phyloP scores from a whole-genome alignment of 2,113 vertebrate species.

The Gasterosteus nipponicus region DNA sequence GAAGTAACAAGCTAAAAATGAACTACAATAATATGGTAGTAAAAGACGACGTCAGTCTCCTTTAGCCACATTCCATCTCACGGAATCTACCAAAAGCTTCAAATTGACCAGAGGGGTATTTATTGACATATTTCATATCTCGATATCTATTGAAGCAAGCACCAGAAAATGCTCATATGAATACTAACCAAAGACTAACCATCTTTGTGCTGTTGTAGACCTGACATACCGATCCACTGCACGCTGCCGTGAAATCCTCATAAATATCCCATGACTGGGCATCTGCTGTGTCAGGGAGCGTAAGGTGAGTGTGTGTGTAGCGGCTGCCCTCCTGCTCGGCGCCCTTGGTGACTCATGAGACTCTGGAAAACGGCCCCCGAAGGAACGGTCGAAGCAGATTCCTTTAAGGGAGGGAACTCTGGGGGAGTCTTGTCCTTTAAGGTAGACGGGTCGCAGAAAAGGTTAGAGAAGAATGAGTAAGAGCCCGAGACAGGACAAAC shows the following conservation, averaged over 20 bases:
- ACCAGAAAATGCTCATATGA: neutral
- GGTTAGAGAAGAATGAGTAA: slow-evolving; percentile 34
- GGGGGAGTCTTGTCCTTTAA: slow-evolving; percentile 19
- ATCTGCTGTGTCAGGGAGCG: slow-evolving; percentile 19
- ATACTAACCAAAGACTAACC: too few species aligned
- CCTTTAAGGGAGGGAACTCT: slow-evolving; percentile 17
- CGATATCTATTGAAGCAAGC: neutral
- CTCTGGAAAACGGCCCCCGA: neutral
- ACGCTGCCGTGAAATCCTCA: slow-evolving; percentile 13
- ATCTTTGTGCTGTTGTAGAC: slow-evolving; percentile 4
- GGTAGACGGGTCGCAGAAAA: slow-evolving; percentile 5
- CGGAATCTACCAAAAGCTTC: neutral
- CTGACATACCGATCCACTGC: neutral
- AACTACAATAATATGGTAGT: too few species aligned
- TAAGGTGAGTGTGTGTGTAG: slow-evolving; percentile 17
- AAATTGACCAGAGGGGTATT: neutral
- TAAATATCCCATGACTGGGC: slow-evolving; percentile 21
- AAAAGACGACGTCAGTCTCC: neutral
- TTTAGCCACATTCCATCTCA: too few species aligned
- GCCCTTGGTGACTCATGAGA: slow-evolving; percentile 56
- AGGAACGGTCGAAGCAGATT: slow-evolving; percentile 40
- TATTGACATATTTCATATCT: neutral
- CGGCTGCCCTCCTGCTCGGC: slow-evolving; percentile 5
- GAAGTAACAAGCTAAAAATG: too few species aligned
- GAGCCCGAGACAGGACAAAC: neutral